phyloP scores from a whole-genome alignment of 2,888 invertebrate species.

The Onthophagus sagittarius region DNA sequence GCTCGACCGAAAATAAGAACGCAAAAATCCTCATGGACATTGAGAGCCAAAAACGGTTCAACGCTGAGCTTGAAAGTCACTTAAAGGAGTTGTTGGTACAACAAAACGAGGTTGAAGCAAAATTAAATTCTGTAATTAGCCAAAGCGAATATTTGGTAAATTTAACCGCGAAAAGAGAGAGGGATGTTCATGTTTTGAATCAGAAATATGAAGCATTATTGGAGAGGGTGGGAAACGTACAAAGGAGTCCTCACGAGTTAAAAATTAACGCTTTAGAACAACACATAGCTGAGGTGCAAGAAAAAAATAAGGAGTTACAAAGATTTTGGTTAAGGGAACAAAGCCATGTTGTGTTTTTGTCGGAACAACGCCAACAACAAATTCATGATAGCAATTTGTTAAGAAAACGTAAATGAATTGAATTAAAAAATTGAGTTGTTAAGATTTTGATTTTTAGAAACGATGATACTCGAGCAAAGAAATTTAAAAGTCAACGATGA shows the following conservation, averaged over 20 bases:
- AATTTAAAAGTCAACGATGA: constrained; percentile 66
- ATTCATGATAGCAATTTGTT: constrained; percentile 66
- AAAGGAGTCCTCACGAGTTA: constrained; percentile 54
- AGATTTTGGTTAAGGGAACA: constrained; percentile 75
- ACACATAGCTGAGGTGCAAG: constrained; percentile 58
- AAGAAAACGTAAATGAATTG: constrained; percentile 69
- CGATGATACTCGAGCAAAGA: constrained; percentile 68
- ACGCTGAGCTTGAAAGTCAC: constrained; percentile 38
- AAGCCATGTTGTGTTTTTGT: constrained; percentile 65
- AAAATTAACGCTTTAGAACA: constrained; percentile 65
- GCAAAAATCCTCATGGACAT: constrained; percentile 57
- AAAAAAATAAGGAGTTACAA: constrained; percentile 62
- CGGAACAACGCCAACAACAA: constrained; percentile 65
- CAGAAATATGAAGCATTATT: constrained; percentile 52
- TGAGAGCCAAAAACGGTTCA: constrained; percentile 49
- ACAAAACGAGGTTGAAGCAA: constrained; percentile 46
- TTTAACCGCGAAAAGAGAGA: constrained; percentile 51
- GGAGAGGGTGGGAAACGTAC: constrained; percentile 48
- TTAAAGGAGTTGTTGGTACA: constrained; percentile 44
- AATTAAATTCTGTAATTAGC: constrained; percentile 46
- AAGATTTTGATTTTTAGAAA: constrained; percentile 40
- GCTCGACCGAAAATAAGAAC: constrained; percentile 56
- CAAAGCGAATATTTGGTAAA: constrained; percentile 50
- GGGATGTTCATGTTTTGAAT: constrained; percentile 51
- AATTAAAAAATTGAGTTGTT: too few relatives aligned